Conservation (phyloP, 2,797 vertebrate species). For the Cryptoblepharus egeriae region DNA sequence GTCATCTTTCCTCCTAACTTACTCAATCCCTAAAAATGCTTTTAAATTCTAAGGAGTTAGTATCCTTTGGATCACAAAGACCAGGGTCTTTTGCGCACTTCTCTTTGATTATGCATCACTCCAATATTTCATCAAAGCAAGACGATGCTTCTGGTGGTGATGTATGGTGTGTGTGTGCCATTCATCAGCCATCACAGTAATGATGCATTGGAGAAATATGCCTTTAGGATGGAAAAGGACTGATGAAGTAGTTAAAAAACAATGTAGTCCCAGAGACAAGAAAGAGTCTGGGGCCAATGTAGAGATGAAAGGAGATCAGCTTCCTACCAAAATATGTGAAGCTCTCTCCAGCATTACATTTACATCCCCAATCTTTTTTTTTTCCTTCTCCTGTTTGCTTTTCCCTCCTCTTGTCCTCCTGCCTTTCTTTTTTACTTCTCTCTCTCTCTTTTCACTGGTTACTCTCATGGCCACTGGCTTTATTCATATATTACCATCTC, state of each 20-base stretch:
- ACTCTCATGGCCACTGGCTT: constrained; percentile 74
- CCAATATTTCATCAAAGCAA: constrained; percentile 60
- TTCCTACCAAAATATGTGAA: constrained; percentile 19
- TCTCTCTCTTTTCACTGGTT: constrained; percentile 44
- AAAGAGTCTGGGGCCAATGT: constrained; percentile 60
- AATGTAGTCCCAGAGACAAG: constrained; percentile 63
- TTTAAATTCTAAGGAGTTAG: constrained; percentile 56
- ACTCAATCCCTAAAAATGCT: constrained; percentile 37
- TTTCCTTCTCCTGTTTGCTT: constrained; percentile 43
- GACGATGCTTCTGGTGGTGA: constrained; percentile 48
- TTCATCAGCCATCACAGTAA: constrained; percentile 70
- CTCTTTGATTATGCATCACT: constrained; percentile 59
- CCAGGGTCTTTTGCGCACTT: constrained; percentile 16
- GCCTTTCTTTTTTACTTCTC: constrained; percentile 20
- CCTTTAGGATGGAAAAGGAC: constrained; percentile 70
- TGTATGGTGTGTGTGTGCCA: constrained; percentile 60
- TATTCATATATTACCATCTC: constrained; percentile 77
- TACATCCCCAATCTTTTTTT: constrained; percentile 41
- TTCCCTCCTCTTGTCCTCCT: not conserved
- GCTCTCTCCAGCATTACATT: constrained; percentile 53
- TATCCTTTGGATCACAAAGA: constrained; percentile 30
- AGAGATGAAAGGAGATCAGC: constrained; percentile 33
- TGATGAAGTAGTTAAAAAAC: constrained; percentile 68
- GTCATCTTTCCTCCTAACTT: constrained; percentile 29
- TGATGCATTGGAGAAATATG: constrained; percentile 73